Evolutionary conservation across 1,140 invertebrate species (phyloP), one percentile per base, ranked within the genome.

Genomic region (Oreohelix idahoensis): DNA sequence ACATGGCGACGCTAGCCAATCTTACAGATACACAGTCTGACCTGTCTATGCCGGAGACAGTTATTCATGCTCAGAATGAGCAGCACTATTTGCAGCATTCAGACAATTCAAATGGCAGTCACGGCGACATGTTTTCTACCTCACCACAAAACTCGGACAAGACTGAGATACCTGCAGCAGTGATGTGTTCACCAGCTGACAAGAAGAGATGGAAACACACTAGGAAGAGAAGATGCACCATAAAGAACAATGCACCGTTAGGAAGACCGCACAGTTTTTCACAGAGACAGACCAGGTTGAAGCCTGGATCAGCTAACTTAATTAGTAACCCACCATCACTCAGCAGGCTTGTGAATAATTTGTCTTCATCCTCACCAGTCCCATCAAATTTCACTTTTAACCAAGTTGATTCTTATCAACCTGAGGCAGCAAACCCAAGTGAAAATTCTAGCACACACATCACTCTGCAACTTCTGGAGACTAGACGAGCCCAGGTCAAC

Each of bases 1-100:
- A 91, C 85, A 87, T 91, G 87, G 90, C 90, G 10, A 91, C 90
- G 8, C 74, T 91, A 51, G 90, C 89, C 49, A 90, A 88, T 83
- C 81, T 91, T 20, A 88, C 85, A 32, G 86, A 87, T 20, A 35
- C 35, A 53, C 63, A 83, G 69, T 63, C 49, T 39, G n/a, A 66
- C n/a, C 63, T 8, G 63, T 32, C 29, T 32, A n/a, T 32, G 29
- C 32, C 63, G 32, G 29, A 66, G 29, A 35, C 63, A 29, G n/a
- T 35, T 32, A 58, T n/a, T 58, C 11, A 10, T 13, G 29, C 17
- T 29, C 4, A 66, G 63, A 23, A 26, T 58, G 51, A 58, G 51
- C 2, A 11, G 4, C 2, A 66, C 8, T 32, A 29, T 66, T 66
- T 66, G 17, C 2, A 66, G 2, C 0, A 17, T 8, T 11, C 29